These are phyloP conservation scores for Eleutherodactylus coqui DNA, from an alignment of 2,797 vertebrate species.

Conservation along the genomic window DNA sequence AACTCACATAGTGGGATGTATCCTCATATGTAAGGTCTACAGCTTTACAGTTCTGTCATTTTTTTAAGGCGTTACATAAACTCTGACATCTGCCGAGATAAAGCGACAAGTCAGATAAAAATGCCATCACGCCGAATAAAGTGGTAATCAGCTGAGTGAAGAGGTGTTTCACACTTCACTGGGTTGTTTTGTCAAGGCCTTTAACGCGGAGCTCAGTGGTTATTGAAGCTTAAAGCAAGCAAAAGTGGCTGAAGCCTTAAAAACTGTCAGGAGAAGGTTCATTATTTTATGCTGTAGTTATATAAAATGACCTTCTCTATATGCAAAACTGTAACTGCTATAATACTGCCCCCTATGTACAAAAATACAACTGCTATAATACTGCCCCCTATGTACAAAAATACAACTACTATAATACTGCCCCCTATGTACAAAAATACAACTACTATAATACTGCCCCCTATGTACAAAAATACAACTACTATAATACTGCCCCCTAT, in stretches of 20 bases:
- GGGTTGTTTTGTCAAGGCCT: conserved; percentile 14
- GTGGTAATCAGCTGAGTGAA: conserved; percentile 19
- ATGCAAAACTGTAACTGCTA: neutral
- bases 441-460: neutral
- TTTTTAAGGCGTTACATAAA: neutral
- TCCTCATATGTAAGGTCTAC: neutral
- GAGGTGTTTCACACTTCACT: conserved; percentile 34
- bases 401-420: neutral
- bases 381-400: neutral
- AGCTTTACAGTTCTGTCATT: neutral
- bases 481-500: neutral
- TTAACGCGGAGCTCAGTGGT: neutral
- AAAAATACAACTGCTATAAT: neutral
- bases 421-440: neutral
- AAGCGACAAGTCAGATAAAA: conserved; percentile 1
- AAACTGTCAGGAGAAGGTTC: neutral
- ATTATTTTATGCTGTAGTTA: neutral
- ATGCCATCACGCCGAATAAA: neutral
- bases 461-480: neutral
- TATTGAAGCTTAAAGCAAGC: neutral
- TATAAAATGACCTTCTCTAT: neutral
- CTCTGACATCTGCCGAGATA: conserved; percentile 32
- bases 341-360: neutral
- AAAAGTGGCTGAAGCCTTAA: neutral
- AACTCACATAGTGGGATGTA: neutral